Evolutionary conservation across 2,888 invertebrate species (phyloP).

Genomic region (Erannis defoliaria): DNA sequence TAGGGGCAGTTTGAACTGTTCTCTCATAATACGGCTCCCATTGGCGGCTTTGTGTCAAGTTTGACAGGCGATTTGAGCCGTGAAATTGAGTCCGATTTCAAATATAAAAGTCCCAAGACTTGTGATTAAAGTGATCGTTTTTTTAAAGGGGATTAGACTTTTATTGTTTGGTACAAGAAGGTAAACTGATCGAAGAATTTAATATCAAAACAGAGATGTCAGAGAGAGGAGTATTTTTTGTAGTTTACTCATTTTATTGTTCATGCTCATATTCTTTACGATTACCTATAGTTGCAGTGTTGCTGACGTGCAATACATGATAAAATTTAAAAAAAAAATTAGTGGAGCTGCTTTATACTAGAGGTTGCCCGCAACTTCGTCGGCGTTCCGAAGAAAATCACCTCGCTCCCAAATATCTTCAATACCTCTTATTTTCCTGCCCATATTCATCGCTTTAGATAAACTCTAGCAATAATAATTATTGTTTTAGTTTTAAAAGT

Average conservation of each 20-base stretch:
- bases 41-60: constrained; percentile 83
- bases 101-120: constrained; percentile 81
- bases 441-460: too few species aligned
- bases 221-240: constrained; percentile 13
- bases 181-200: constrained; percentile 51
- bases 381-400: too few species aligned
- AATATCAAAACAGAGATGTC: constrained; percentile 49
- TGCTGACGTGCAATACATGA: too few species aligned
- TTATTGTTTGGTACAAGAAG: constrained; percentile 72
- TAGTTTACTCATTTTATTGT: not conserved
- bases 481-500: too few species aligned
- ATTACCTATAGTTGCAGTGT: too few species aligned
- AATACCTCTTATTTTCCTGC: too few species aligned
- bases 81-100: constrained; percentile 85
- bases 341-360: too few species aligned
- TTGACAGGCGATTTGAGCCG: constrained; percentile 85
- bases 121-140: constrained; percentile 69
- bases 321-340: too few species aligned
- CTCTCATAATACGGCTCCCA: constrained; percentile 78
- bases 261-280: too few species aligned
- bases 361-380: too few species aligned
- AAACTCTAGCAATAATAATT: too few species aligned
- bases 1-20: constrained; percentile 79
- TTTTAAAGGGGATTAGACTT: constrained; percentile 74
- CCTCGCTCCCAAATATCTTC: too few species aligned